A percentile compares a stretch with the other conserved stretches of the same genome.
Evolutionary conservation across 2,888 invertebrate genomes (phyloP).

Genomic region (Lasioglossum marginatum): DNA sequence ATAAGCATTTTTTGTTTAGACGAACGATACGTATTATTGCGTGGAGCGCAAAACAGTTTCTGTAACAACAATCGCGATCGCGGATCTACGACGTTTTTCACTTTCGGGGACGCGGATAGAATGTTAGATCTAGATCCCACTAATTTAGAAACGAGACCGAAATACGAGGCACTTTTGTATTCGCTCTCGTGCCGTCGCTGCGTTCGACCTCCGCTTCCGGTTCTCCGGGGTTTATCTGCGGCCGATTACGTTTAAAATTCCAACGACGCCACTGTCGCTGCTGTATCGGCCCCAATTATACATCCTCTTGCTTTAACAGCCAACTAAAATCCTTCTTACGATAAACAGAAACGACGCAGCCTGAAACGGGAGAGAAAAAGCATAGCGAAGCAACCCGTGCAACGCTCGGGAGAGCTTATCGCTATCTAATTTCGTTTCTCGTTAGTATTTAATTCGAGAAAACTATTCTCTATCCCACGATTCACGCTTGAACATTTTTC

Average conservation of each 20-base stretch:
- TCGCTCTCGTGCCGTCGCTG: slow-evolving; percentile 12
- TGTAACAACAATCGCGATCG: slow-evolving; percentile 4
- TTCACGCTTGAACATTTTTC: not conserved
- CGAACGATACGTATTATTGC: not conserved
- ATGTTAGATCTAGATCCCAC: slow-evolving; percentile 38
- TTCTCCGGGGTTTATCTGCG: slow-evolving; percentile 38
- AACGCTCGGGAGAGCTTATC: not conserved
- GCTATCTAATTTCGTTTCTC: slow-evolving; percentile 28
- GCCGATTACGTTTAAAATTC: slow-evolving; percentile 55
- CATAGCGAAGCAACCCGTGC: slow-evolving; percentile 14
- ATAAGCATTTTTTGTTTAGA: not conserved
- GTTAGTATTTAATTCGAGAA: not conserved
- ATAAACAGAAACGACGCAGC: not conserved
- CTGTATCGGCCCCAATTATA: slow-evolving; percentile 43
- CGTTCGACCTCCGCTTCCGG: slow-evolving; percentile 42
- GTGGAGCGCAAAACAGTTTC: slow-evolving; percentile 20
- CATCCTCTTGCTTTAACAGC: slow-evolving; percentile 34
- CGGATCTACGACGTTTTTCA: slow-evolving; percentile 39
- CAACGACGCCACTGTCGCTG: slow-evolving; percentile 16
- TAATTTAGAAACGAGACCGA: slow-evolving; percentile 37
- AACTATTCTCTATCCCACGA: not conserved
- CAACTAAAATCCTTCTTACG: slow-evolving; percentile 40
- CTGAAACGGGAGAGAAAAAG: not conserved
- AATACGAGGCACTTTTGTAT: slow-evolving; percentile 46
- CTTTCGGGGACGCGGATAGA: slow-evolving; percentile 38